phyloP scores from a whole-genome alignment of 1,140 invertebrate species.

The Ips nitidus region DNA sequence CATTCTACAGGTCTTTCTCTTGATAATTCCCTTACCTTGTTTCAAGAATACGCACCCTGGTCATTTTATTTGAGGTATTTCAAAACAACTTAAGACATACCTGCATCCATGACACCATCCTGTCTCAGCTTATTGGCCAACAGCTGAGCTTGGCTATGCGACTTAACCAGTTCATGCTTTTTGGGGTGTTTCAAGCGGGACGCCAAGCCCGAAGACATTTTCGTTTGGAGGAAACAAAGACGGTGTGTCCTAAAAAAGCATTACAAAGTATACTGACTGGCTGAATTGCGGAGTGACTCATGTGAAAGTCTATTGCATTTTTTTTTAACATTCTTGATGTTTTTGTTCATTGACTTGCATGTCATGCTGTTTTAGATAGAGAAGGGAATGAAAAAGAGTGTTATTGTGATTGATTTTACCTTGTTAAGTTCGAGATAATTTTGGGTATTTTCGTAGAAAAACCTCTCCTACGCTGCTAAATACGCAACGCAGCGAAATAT shows the following conservation, averaged over 20 bases:
- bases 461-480: slow-evolving; percentile 26
- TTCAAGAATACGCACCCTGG: too few relatives aligned
- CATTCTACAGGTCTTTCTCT: too few relatives aligned
- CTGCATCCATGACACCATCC: slow-evolving; percentile 51
- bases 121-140: slow-evolving; percentile 50
- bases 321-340: background rate
- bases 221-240: slow-evolving; percentile 37
- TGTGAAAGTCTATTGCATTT: slow-evolving; percentile 18
- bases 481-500: slow-evolving; percentile 26
- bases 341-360: background rate
- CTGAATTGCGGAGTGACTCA: slow-evolving; percentile 26
- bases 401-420: slow-evolving; percentile 9
- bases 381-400: slow-evolving; percentile 1
- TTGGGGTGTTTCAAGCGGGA: slow-evolving; percentile 50
- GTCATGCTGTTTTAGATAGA: slow-evolving; percentile 10
- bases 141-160: slow-evolving; percentile 50
- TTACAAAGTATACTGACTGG: slow-evolving; percentile 8
- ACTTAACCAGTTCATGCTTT: slow-evolving; percentile 50
- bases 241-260: slow-evolving; percentile 32
- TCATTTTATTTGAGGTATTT: too few relatives aligned
- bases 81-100: slow-evolving; percentile 30
- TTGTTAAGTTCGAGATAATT: slow-evolving; percentile 26
- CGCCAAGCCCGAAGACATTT: slow-evolving; percentile 51
- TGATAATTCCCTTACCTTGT: too few relatives aligned
- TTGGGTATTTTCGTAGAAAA: slow-evolving; percentile 27